Conservation (phyloP, 2,888 invertebrate species). For the Hirtodrosophila duncani region DNA sequence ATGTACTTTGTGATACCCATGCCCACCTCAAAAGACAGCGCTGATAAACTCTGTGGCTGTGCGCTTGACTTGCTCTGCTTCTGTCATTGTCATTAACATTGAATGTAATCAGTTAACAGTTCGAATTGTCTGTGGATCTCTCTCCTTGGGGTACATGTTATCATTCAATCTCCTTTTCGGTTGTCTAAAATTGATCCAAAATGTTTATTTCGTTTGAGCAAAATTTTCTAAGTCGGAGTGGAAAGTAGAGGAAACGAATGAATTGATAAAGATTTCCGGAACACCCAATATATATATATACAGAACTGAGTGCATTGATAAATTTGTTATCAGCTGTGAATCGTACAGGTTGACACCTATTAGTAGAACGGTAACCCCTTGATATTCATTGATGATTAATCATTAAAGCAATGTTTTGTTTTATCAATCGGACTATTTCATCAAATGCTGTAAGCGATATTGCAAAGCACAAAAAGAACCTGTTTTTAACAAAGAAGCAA, state of each 20-base stretch:
- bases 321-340: slow-evolving; percentile 7
- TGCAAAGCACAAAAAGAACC: no score
- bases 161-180: neutral
- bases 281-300: neutral
- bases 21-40: slow-evolving; percentile 42
- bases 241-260: no score
- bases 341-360: slow-evolving; percentile 8
- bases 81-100: slow-evolving; percentile 19
- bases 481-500: no score
- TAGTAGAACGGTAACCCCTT: slow-evolving; percentile 8
- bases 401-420: slow-evolving; percentile 11
- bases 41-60: slow-evolving; percentile 42
- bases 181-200: no score
- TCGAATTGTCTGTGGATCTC: slow-evolving; percentile 10
- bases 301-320: neutral
- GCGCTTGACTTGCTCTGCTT: slow-evolving; percentile 6
- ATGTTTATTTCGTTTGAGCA: no score
- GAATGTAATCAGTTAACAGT: slow-evolving; percentile 43
- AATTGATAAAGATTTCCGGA: no score
- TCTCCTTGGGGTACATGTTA: neutral
- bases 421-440: slow-evolving; percentile 33
- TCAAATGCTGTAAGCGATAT: slow-evolving; percentile 17
- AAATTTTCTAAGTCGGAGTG: no score
- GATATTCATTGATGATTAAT: slow-evolving; percentile 47
- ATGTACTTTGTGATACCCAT: neutral